Evolutionary conservation across 2,888 invertebrate genomes (phyloP), one percentile per base, ranked within the genome.

Genomic region (Leptinotarsa rubiginosa): DNA sequence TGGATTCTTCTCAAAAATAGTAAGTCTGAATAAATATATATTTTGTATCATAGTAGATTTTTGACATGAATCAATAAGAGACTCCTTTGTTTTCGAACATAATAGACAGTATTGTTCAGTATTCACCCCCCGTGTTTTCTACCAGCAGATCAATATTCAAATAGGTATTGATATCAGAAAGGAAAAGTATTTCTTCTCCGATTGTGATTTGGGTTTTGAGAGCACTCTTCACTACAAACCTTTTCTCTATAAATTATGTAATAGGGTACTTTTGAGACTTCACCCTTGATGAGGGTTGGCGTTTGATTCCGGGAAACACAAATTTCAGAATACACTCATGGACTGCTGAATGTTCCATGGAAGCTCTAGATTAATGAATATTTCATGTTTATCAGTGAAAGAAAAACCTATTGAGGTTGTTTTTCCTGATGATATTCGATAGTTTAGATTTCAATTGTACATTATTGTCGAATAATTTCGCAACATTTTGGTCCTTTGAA

Each of bases 221-320:
- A 56, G 47, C 59, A 64, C 49, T 49, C 31, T 64, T 25, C 20
- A 41, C 5, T 62, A 62, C 15, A 59, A 64, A 70, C 47, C 62
- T 62, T n/a, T 67, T 67, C 66, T 47, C 59, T 70, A 75, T 75
- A 72, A 72, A 75, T 75, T 75, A 75, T 72, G 72, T 72, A 72
- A 66, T 66, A 50, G 65, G 70, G 49, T 56, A 65, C 56, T 72
- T 73, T 75, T 69, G 47, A 15, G 41, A 59, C 47, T 62, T 20
- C 7, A 65, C 22, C 70, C 66, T 72, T 75, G 75, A 75, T 75
- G 71, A 72, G 72, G 75, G 75, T 75, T 72, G 75, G 69, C 75
- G 59, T 47, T 74, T 67, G 72, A 59, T 67, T 70, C 47, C 18
- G 64, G 47, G 41, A 52, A 62, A 49, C 25, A 56, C 65, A 20